A percentile compares a stretch with the other conserved stretches of the same genome.
phyloP scores from a whole-genome alignment of 1,140 invertebrate genomes.

The Nasonia longicornis region DNA sequence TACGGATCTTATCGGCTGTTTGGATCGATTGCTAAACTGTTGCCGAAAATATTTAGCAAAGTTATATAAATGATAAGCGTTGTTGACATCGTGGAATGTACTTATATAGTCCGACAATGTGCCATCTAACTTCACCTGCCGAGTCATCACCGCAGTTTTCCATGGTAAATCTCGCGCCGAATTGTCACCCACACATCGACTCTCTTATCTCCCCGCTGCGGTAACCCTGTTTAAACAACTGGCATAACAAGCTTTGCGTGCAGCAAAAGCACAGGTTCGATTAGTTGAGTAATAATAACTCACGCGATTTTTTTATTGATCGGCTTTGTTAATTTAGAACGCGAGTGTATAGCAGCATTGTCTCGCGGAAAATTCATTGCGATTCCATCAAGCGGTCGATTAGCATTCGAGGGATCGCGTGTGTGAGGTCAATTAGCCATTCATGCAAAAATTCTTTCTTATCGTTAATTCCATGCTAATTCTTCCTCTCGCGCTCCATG shows the following conservation, averaged over 20 bases:
- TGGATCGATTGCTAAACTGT: neutral
- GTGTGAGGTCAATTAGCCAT: neutral
- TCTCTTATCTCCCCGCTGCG: constrained; percentile 15
- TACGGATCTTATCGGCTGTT: neutral
- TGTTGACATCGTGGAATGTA: no score
- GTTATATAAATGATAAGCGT: neutral
- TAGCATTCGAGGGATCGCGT: constrained; percentile 1
- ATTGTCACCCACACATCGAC: neutral
- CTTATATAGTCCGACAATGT: no score
- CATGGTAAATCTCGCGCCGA: neutral
- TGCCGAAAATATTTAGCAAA: neutral
- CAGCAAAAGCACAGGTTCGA: neutral
- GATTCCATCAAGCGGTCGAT: neutral
- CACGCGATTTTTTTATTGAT: neutral
- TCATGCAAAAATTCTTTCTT: neutral
- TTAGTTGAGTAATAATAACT: constrained; percentile 3
- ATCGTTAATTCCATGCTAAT: neutral
- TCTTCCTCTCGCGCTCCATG: neutral
- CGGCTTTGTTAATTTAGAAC: neutral
- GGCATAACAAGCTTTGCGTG: constrained; percentile 12
- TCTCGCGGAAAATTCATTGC: neutral
- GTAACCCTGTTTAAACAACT: constrained; percentile 34
- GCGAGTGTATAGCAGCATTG: neutral
- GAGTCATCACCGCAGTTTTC: neutral
- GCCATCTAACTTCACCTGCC: no score